Percentiles rank a stretch among this genome's conserved stretches.
Conservation (phyloP, 2,113 vertebrate genomes). For the Micromys minutus region DNA sequence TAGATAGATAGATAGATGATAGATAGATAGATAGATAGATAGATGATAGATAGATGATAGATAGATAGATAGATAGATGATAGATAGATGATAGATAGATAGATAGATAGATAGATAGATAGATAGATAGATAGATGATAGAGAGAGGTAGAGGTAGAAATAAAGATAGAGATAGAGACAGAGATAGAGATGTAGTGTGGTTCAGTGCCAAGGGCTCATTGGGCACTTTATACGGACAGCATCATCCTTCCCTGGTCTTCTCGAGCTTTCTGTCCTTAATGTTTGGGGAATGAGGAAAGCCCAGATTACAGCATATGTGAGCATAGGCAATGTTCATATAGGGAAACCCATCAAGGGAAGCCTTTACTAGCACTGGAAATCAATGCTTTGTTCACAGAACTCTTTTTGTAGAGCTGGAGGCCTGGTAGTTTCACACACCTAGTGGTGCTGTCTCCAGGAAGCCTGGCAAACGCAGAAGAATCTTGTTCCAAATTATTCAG, state of each 20-base stretch:
- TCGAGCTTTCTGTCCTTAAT: neutral
- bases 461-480: slow-evolving; percentile 1
- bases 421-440: slow-evolving; percentile 9
- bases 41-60: too few relatives aligned
- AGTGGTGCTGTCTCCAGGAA: slow-evolving; percentile 52
- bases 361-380: slow-evolving; percentile 56
- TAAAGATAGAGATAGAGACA: too few relatives aligned
- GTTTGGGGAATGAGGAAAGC: slow-evolving; percentile 1
- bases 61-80: too few relatives aligned
- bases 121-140: too few relatives aligned
- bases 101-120: too few relatives aligned
- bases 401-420: slow-evolving; percentile 36
- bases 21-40: too few relatives aligned
- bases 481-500: slow-evolving; percentile 45
- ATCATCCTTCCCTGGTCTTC: neutral
- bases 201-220: neutral
- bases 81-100: too few relatives aligned
- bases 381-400: slow-evolving; percentile 61
- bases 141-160: too few relatives aligned
- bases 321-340: neutral
- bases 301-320: neutral
- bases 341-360: neutral
- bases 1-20: too few relatives aligned
- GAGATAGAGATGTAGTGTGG: neutral
- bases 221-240: neutral